A percentile compares a stretch with the other conserved stretches of the same genome.
Evolutionary conservation across 2,113 vertebrate genomes (phyloP).

Genomic region (Caracal caracal): DNA sequence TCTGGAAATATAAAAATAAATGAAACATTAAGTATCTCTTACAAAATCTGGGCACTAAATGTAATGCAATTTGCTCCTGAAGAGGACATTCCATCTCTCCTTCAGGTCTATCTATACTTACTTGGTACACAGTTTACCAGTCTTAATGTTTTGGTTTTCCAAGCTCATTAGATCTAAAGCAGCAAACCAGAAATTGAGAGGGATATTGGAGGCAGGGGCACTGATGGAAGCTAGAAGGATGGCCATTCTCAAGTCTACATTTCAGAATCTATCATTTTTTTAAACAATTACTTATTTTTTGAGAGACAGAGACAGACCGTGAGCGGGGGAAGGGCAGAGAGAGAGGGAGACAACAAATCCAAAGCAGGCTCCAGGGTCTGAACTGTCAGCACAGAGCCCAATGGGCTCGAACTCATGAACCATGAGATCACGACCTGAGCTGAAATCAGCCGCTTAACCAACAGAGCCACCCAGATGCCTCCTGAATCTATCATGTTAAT

Average conservation of each 20-base stretch:
- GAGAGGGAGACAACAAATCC: too few relatives aligned
- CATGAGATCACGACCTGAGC: too few relatives aligned
- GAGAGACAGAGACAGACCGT: too few relatives aligned
- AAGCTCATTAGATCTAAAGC: background rate
- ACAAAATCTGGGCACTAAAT: background rate
- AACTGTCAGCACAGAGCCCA: too few relatives aligned
- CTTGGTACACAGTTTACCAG: background rate
- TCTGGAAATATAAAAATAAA: constrained; percentile 16
- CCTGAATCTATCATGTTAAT: background rate
- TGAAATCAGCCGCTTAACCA: too few relatives aligned
- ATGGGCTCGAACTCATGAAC: too few relatives aligned
- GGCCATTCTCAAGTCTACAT: background rate
- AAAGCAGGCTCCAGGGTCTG: too few relatives aligned
- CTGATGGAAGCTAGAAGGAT: background rate
- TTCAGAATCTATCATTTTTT: background rate
- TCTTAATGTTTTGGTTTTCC: background rate
- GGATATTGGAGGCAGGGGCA: background rate
- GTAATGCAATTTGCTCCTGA: background rate
- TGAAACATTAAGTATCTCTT: background rate
- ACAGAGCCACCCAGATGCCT: too few relatives aligned
- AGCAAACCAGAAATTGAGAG: background rate
- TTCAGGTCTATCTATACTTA: background rate
- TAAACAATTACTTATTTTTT: too few relatives aligned
- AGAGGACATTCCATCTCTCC: background rate
- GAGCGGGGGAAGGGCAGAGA: too few relatives aligned